Evolutionary conservation across 37 sponge, comb jelly and placozoan genomes (phyloP).

Genomic region (Theonella swinhoei): DNA sequence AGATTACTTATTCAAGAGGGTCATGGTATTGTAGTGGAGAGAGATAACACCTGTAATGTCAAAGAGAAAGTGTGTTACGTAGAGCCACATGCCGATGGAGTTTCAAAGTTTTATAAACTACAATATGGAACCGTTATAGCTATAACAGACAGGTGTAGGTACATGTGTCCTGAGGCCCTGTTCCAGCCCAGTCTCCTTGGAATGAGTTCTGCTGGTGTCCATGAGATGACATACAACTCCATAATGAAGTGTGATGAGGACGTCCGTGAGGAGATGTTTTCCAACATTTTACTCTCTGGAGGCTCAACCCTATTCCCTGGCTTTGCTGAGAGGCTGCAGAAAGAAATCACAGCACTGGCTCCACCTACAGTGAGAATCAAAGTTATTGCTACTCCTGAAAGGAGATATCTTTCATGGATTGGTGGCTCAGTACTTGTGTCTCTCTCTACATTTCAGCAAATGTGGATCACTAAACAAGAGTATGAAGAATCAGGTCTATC

Average conservation of each 20-base stretch:
- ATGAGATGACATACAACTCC: constrained; percentile 98
- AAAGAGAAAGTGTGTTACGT: constrained; percentile 99
- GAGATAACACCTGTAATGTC: constrained; percentile 94
- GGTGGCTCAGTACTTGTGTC: constrained; percentile 99
- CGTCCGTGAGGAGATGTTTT: constrained; percentile 98
- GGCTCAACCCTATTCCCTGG: constrained; percentile 99
- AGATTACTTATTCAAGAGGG: constrained; percentile 96
- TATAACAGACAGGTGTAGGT: constrained; percentile 92
- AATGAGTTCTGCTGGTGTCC: constrained; percentile 98
- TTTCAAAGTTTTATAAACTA: constrained; percentile 99
- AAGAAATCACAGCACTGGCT: constrained; percentile 97
- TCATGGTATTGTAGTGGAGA: constrained; percentile 87
- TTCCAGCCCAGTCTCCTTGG: constrained; percentile 93
- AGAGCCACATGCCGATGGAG: constrained; percentile 76
- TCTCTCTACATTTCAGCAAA: constrained; percentile 99
- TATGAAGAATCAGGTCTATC: constrained; percentile 98
- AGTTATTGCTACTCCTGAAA: constrained; percentile 99
- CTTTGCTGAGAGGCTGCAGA: constrained; percentile 98
- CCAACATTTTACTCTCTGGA: constrained; percentile 98
- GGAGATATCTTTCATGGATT: constrained; percentile 98
- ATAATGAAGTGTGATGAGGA: constrained; percentile 99
- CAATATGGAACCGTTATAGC: constrained; percentile 99
- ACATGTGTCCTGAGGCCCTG: constrained; percentile 63
- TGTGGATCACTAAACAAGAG: constrained; percentile 99
- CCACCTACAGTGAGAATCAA: constrained; percentile 99